Evolutionary conservation across 2,113 vertebrate genomes (phyloP).

Genomic region (Capreolus pygargus): DNA sequence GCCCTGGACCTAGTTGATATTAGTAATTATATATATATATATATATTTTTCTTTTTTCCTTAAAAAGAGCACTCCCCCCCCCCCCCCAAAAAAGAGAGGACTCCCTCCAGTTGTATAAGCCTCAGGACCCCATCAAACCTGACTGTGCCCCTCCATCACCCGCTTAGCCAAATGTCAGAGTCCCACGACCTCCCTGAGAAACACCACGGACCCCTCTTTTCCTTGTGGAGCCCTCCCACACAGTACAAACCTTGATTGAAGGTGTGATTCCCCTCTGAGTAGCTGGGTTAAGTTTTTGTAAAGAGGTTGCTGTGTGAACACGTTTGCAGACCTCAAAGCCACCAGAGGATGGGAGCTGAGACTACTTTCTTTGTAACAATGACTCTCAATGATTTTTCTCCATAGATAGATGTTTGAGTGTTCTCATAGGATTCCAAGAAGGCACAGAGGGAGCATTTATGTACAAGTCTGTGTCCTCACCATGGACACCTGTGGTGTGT

Average conservation of each 20-base stretch:
- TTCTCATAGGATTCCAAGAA: background rate
- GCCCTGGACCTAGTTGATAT: background rate
- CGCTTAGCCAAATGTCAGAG: background rate
- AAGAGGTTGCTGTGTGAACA: conserved; percentile 61
- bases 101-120: background rate
- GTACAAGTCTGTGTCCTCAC: background rate
- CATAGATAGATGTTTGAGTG: background rate
- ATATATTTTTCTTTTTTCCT: background rate
- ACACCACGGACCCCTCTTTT: background rate
- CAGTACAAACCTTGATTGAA: background rate
- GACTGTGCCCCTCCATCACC: background rate
- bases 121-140: background rate
- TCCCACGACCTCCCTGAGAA: background rate
- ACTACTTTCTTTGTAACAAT: conserved; percentile 32
- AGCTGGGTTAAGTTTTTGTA: conserved; percentile 60
- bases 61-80: background rate
- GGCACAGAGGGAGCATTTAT: background rate
- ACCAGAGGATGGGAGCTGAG: conserved; percentile 12
- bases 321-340: conserved; percentile 69
- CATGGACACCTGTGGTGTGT: background rate
- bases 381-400: conserved; percentile 42
- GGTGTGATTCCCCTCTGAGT: conserved; percentile 38
- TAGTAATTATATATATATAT: background rate
- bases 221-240: background rate
- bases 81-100: background rate